phyloP scores from a whole-genome alignment of 2,113 vertebrate genomes.

The Gnathonemus longibarbis region DNA sequence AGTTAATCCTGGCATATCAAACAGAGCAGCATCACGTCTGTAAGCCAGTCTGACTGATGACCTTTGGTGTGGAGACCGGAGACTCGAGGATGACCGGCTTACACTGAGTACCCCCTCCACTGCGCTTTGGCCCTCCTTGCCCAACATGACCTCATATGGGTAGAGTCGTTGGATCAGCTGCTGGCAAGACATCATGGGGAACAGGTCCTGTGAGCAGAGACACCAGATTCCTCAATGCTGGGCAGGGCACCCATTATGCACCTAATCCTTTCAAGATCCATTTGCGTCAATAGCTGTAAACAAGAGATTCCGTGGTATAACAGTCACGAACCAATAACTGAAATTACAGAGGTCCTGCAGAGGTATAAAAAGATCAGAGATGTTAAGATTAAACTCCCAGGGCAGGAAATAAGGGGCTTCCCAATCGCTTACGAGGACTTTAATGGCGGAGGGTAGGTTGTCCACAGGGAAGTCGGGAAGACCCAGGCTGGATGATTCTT shows the following conservation, averaged over 20 bases:
- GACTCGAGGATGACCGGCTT: slow-evolving; percentile 35
- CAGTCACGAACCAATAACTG: not conserved
- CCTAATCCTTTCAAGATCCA: not conserved
- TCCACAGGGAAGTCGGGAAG: slow-evolving; percentile 95
- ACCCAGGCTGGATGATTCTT: slow-evolving; percentile 81
- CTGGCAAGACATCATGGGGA: slow-evolving; percentile 78
- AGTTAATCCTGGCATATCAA: not conserved
- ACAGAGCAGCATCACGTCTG: not conserved
- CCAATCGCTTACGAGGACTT: slow-evolving; percentile 74
- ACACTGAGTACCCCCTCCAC: slow-evolving; percentile 80
- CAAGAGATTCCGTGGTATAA: not conserved
- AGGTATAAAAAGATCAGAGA: not conserved
- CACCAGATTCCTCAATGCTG: not conserved
- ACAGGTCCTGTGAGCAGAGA: slow-evolving; percentile 66
- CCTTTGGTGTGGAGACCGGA: not conserved
- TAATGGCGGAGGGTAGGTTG: slow-evolving; percentile 73
- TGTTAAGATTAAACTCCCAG: not conserved
- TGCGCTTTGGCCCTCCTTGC: slow-evolving; percentile 78
- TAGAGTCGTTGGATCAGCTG: slow-evolving; percentile 77
- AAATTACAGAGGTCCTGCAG: not conserved
- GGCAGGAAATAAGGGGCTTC: not conserved
- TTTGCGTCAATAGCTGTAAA: not conserved
- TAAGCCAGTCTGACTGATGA: not conserved
- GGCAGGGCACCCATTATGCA: not conserved
- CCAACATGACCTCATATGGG: slow-evolving; percentile 76